These are phyloP conservation scores for Aporophyla lueneburgensis DNA, from an alignment of 2,888 invertebrate species.

Conservation along the genomic window DNA sequence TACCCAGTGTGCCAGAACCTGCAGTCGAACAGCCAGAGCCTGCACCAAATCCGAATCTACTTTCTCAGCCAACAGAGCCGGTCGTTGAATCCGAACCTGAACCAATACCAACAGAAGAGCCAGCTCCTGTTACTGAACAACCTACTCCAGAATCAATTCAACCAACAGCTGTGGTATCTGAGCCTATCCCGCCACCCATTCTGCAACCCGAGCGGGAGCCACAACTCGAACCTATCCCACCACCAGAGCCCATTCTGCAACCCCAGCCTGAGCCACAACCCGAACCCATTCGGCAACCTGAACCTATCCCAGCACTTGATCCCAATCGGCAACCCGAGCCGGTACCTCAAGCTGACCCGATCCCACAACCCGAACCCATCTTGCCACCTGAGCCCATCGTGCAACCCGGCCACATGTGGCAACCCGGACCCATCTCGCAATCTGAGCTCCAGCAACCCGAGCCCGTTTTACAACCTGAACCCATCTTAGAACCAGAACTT, in stretches of 20 bases:
- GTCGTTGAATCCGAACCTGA: background rate
- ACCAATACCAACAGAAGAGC: background rate
- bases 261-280: background rate
- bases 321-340: background rate
- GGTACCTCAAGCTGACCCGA: background rate
- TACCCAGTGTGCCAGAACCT: background rate
- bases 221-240: slow-evolving; percentile 3
- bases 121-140: background rate
- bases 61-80: background rate
- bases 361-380: background rate
- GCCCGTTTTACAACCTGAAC: background rate
- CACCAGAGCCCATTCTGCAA: background rate
- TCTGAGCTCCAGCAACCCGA: background rate
- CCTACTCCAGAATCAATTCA: slow-evolving; percentile 8
- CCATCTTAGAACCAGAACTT: background rate
- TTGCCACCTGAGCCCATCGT: background rate
- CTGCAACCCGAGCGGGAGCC: background rate
- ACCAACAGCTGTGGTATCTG: background rate
- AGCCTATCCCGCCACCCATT: slow-evolving; percentile 9
- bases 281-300: background rate
- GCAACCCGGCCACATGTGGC: background rate
- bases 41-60: background rate
- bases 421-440: background rate
- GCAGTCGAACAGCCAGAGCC: background rate
- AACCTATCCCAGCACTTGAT: background rate